Conservation (phyloP, 2,888 invertebrate genomes). For the Apocheima hispidaria region DNA sequence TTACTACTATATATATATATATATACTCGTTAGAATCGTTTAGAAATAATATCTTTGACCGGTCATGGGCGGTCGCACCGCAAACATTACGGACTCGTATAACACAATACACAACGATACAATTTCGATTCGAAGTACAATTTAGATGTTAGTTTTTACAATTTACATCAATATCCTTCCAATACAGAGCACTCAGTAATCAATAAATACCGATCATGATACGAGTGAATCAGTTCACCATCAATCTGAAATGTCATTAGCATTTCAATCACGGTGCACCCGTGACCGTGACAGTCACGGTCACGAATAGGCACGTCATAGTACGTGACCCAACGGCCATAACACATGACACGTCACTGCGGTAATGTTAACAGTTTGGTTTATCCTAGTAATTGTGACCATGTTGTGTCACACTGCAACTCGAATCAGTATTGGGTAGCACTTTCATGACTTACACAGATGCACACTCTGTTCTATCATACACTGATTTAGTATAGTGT, state of each 20-base stretch:
- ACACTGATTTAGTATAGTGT: too few relatives aligned
- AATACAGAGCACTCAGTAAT: not conserved
- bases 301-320: slow-evolving; percentile 7
- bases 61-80: not conserved
- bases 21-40: not conserved
- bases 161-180: not conserved
- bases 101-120: too few relatives aligned
- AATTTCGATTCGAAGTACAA: too few relatives aligned
- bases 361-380: not conserved
- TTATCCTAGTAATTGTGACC: not conserved
- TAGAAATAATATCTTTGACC: slow-evolving; percentile 7
- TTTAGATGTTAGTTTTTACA: too few relatives aligned
- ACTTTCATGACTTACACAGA: too few relatives aligned
- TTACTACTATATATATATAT: not conserved
- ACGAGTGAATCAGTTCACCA: slow-evolving; percentile 12
- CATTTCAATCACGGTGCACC: slow-evolving; percentile 12
- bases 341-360: slow-evolving; percentile 3
- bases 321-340: not conserved
- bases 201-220: slow-evolving; percentile 6
- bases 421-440: not conserved
- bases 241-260: slow-evolving; percentile 8
- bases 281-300: slow-evolving; percentile 18
- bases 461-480: too few relatives aligned
- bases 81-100: too few relatives aligned
- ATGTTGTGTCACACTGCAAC: too few relatives aligned